A percentile compares a stretch with the other conserved stretches of the same genome.
Evolutionary conservation across 2,888 invertebrate species (phyloP).

Genomic region (Alloscopus bannaensis): DNA sequence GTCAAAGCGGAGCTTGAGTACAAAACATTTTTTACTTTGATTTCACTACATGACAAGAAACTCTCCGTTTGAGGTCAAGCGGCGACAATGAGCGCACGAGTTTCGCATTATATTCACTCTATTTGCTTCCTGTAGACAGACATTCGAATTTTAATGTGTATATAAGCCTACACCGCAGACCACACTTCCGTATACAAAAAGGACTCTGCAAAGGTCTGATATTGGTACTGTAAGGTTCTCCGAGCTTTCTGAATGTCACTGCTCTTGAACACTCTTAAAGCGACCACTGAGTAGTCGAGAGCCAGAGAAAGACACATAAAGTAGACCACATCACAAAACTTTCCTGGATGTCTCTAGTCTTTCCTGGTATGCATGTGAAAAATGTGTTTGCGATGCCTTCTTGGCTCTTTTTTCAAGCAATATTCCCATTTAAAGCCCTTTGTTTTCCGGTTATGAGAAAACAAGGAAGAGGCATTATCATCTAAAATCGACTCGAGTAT

Average conservation of each 20-base stretch:
- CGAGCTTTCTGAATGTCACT: not conserved
- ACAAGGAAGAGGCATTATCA: slow-evolving; percentile 43
- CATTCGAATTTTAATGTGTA: slow-evolving; percentile 39
- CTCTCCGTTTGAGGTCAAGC: slow-evolving; percentile 42
- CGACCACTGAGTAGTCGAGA: not conserved
- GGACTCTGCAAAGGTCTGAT: no score
- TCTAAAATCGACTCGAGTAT: slow-evolving; percentile 32
- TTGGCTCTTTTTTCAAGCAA: not conserved
- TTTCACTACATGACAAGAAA: no score
- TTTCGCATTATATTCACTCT: slow-evolving; percentile 47
- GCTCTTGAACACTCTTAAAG: not conserved
- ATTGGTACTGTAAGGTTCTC: no score
- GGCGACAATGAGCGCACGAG: slow-evolving; percentile 32
- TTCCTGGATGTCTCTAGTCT: not conserved
- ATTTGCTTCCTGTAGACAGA: slow-evolving; percentile 41
- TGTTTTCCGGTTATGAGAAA: slow-evolving; percentile 16
- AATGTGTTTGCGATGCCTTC: not conserved
- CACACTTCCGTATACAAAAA: not conserved
- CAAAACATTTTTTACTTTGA: no score
- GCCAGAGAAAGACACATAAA: not conserved
- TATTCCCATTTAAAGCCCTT: slow-evolving; percentile 30
- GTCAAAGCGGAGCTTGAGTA: no score
- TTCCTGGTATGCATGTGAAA: not conserved
- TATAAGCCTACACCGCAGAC: not conserved
- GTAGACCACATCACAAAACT: slow-evolving; percentile 12